Percentiles rank a stretch among this genome's conserved stretches.
phyloP scores from a whole-genome alignment of 2,888 invertebrate species.

The Drosophila yooni region DNA sequence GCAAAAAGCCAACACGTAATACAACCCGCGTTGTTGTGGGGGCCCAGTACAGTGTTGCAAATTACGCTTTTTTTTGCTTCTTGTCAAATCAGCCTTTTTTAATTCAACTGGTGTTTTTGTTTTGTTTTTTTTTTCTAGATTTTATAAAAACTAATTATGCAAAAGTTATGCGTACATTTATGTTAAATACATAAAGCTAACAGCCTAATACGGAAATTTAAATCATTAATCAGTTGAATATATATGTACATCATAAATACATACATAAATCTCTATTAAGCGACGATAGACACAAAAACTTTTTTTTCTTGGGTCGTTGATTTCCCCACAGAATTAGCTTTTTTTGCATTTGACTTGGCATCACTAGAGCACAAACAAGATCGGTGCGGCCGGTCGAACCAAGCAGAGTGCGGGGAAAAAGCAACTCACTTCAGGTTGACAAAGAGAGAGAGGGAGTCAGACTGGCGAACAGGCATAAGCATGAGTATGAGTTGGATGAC shows the following conservation, averaged over 20 bases:
- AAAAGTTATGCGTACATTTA: not conserved
- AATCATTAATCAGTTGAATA: not conserved
- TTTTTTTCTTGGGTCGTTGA: not conserved
- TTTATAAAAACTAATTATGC: not conserved
- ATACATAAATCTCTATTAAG: not conserved
- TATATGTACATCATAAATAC: not conserved
- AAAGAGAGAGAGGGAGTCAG: constrained; percentile 7
- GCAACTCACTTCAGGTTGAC: constrained; percentile 21
- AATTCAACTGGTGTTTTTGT: not conserved
- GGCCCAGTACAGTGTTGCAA: constrained; percentile 6
- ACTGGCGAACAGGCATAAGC: constrained; percentile 7
- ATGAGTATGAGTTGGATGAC: constrained; percentile 27
- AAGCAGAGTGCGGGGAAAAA: constrained; percentile 11
- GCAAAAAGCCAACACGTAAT: constrained; percentile 73
- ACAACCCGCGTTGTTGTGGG: constrained; percentile 49
- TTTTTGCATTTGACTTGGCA: not conserved
- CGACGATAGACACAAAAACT: not conserved
- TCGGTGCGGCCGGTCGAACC: not conserved
- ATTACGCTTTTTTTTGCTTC: constrained; percentile 1
- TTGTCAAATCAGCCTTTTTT: not conserved
- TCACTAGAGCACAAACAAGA: constrained; percentile 24
- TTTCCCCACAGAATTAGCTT: not conserved
- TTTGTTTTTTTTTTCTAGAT: not conserved
- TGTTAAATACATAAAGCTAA: not conserved
- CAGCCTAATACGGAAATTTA: not conserved